Base-by-base conservation (phyloP, 2,113 vertebrate species). In the Hylia prasina region DNA sequence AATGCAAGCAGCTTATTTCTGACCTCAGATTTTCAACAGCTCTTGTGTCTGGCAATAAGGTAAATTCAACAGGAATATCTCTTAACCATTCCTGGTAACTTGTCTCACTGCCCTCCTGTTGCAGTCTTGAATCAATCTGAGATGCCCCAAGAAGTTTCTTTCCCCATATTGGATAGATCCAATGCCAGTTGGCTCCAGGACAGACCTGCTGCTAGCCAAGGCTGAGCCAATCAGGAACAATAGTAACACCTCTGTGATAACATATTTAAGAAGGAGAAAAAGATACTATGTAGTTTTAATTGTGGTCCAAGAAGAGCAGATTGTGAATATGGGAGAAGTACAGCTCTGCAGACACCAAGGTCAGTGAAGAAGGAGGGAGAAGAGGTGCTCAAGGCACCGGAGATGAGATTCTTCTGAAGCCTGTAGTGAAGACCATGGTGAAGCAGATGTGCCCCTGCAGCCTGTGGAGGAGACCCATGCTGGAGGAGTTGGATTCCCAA, bases 151-250 rank as follows among this genome's bases (percentile, higher is more conserved):
- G n/a, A 53, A 82, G 7, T 15, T 45, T 60, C 23, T n/a, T 45
- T 15, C 8, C 28, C 9, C 5, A 13, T 22, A 20, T 45, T 0
- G 0, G 30, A 18, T 20, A 53, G 33, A 60, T 24, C 9, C 15
- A n/a, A 15, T 18, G 9, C 8, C 50, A 57, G 17, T 45, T 0
- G 0, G 10, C 31, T 64, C 17, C 25, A 56, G 57, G 31, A 88
- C 4, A 24, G 23, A 51, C 8, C 15, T 6, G 2, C 44, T 28
- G 19, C 37, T 66, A 23, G 13, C 13, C 33, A 42, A 65, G 14
- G 31, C 35, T 50, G 6, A 57, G 48, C 6, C 58, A 89, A 39
- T 60, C 33, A 58, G 23, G 13, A 45, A 30, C 2, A 2, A 39
- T 1, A 64, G 11, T 7, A 51, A 51, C 16, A 21, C 19, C 6